phyloP scores from a whole-genome alignment of 2,113 vertebrate genomes.

The Istiophorus platypterus region DNA sequence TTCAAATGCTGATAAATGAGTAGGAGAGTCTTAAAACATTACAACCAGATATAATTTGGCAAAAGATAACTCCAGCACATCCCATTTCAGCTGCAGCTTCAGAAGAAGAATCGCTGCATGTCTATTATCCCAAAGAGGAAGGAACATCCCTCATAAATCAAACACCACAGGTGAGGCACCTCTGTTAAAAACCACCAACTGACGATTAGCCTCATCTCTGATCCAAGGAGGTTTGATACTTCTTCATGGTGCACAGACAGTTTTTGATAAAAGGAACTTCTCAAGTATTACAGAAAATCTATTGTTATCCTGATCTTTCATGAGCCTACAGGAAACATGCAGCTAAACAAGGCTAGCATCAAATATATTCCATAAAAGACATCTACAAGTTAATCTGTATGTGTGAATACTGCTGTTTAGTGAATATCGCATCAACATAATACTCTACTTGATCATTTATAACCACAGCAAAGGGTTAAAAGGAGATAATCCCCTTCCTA shows the following conservation, averaged over 20 bases:
- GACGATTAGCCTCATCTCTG: conserved; percentile 63
- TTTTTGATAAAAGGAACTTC: conserved; percentile 42
- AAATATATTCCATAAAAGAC: conserved; percentile 22
- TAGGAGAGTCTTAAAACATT: background rate
- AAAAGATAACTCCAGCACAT: background rate
- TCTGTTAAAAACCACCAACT: conserved; percentile 51
- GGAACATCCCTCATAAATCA: conserved; percentile 68
- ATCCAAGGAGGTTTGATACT: conserved; percentile 45
- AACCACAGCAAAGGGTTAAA: background rate
- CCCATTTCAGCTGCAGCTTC: background rate
- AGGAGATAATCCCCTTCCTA: background rate
- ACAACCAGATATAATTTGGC: background rate
- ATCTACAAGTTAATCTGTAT: background rate
- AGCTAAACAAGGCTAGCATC: conserved; percentile 14
- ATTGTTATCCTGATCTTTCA: conserved; percentile 26
- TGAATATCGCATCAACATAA: background rate
- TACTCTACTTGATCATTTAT: background rate
- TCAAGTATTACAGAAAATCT: conserved; percentile 5
- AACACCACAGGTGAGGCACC: conserved; percentile 46
- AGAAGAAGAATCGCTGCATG: conserved; percentile 45
- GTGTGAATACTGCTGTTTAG: conserved; percentile 13
- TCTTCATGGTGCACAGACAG: conserved; percentile 34
- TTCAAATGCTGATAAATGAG: conserved; percentile 15
- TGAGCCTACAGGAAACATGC: conserved; percentile 7
- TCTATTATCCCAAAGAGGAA: conserved; percentile 40